Base-by-base conservation (phyloP, 2,888 invertebrate genomes). In the Philereme vetulata region DNA sequence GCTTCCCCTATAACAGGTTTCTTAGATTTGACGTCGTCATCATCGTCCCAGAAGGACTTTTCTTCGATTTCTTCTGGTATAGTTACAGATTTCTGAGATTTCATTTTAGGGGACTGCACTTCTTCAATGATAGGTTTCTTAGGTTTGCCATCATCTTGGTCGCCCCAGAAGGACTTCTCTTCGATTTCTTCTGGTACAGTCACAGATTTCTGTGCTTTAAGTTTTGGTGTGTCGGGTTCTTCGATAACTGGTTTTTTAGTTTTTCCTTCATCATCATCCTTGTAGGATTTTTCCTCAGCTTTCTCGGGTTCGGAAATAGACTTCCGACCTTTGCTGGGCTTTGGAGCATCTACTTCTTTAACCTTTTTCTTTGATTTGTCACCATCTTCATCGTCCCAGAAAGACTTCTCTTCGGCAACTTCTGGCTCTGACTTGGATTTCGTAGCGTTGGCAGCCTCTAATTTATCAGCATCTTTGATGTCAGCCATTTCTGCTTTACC, bases 371-470 rank as follows among this genome's bases (percentile, higher is more conserved):
- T 82, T 6, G 70, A 62, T 74, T 80, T 77, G 3, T 53, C 70
- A 36, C 79, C 78, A 69, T 81, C 74, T 42, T 80, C 65, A 49
- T 88, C 84, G 60, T 86, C 88, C 88, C 86, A 88, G 54, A 86
- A 72, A 0, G 82, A 81, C 60, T 83, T 84, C 58, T 83, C 84
- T 61, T 85, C 83, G 43, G 72, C 71, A 0, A 65, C 66, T 67
- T 84, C 89, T 11, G 86, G 79, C 68, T 86, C 82, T 4, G 83
- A 82, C 5, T 77, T 52, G 1, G 83, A 80, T 71, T 72, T 76
- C 34, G 68, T 76, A 34, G 72, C 78, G 60, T 75, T 72, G 4
- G 60, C 63, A 36, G 75, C 53, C 5, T 71, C 59, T 32, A 72
- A 65, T 43, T 67, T 69, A 1, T 83, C 77, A 8, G 76, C 60